Base-by-base conservation (phyloP, 2,113 vertebrate genomes). In the Oncorhynchus tshawytscha region DNA sequence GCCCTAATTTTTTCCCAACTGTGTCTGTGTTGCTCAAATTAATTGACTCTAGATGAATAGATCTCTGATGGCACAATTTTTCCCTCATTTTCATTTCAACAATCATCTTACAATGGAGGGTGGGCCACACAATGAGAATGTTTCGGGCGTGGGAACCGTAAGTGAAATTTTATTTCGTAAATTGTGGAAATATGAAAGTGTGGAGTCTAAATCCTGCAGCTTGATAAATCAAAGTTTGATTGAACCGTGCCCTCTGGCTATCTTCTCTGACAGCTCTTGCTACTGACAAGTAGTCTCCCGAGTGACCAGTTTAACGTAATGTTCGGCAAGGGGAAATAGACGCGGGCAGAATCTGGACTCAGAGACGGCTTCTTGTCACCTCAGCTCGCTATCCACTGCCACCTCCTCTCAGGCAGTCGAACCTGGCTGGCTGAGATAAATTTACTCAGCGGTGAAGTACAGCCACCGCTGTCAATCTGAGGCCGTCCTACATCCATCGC, bases 351-450 rank as follows among this genome's bases (percentile, higher is more conserved):
- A 87, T 88, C 67, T 75, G 71, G 5, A 67, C 51, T 54, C 51
- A 16, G 16, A 54, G 49, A 18, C 3, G 3, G 51, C 86, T 90
- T 54, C 51, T 54, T 18, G 51, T 54, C 51, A 4, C 16, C 51
- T 54, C 51, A 54, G 51, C 51, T 54, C 5, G 16, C 51, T 54
- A 15, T 16, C 60, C 83, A 73, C 82, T 83, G 87, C 76, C 87
- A 81, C 76, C 77, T 74, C 74, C 68, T 74, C 74, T 31, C 24
- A 81, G 82, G 87, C 88, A 89, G 87, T 88, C 81, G 84, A 88
- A 89, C 88, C 92, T 91, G 90, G 84, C 84, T 22, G 80, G 84
- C 70, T 78, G 78, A 89, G 91, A 93, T 92, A 92, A 92, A 90
- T 89, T 81, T 77, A 64, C 79, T 73, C 64, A 75, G 73, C 79